phyloP scores from a whole-genome alignment of 2,797 vertebrate species.

The Manis javanica region DNA sequence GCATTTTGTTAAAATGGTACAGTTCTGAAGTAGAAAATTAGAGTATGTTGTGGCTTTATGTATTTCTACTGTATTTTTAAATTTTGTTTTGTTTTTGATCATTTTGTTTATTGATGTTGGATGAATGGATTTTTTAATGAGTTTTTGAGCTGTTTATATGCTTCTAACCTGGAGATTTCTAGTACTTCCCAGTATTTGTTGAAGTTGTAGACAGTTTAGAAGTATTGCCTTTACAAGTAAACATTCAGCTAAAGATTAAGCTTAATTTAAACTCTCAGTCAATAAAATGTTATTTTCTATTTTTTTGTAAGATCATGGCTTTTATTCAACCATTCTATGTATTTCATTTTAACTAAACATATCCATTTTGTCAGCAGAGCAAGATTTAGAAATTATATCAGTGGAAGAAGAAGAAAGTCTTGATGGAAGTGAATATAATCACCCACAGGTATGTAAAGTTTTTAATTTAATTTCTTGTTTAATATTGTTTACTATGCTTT shows the following conservation, averaged over 20 bases:
- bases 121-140: no score
- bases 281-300: not conserved
- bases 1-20: no score
- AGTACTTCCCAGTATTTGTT: not conserved
- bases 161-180: not conserved
- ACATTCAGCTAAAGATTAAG: slow-evolving; percentile 25
- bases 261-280: slow-evolving; percentile 7
- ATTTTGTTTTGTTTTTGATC: no score
- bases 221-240: slow-evolving; percentile 4
- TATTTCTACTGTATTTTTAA: no score
- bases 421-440: slow-evolving; percentile 25
- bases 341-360: slow-evolving; percentile 37
- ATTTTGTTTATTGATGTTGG: no score
- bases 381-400: slow-evolving; percentile 40
- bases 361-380: slow-evolving; percentile 45
- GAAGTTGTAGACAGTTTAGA: not conserved
- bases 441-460: slow-evolving; percentile 53
- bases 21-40: no score
- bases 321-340: slow-evolving; percentile 29
- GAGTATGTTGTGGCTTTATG: no score
- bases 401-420: slow-evolving; percentile 44
- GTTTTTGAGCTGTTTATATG: no score
- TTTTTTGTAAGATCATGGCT: slow-evolving; percentile 1
- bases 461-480: not conserved
- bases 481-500: not conserved